phyloP scores from a whole-genome alignment of 2,888 invertebrate genomes.

The Dicranocentrus wangi region DNA sequence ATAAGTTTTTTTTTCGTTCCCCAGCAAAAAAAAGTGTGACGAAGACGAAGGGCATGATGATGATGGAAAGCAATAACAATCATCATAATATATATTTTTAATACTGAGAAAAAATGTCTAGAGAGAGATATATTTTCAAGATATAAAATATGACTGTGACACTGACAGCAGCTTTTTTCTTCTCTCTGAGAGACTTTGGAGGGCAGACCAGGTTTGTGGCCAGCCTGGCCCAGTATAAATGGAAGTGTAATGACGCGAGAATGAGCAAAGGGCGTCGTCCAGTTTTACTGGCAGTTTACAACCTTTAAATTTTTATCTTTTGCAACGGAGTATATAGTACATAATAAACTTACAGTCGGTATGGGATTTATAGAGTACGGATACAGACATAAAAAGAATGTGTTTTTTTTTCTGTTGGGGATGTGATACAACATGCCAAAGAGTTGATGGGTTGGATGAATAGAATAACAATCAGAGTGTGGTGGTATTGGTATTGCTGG shows the following conservation, averaged over 20 bases:
- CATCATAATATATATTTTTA: slow-evolving; percentile 6
- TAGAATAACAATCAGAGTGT: not conserved
- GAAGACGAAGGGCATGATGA: not conserved
- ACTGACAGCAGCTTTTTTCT: slow-evolving; percentile 27
- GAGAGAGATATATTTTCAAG: slow-evolving; percentile 16
- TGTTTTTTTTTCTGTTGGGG: too few species aligned
- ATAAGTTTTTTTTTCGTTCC: not conserved
- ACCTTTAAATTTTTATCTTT: slow-evolving; percentile 38
- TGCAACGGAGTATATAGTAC: too few species aligned
- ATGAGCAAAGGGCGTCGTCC: slow-evolving; percentile 61
- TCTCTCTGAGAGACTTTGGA: slow-evolving; percentile 14
- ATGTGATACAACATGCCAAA: too few species aligned
- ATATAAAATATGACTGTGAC: slow-evolving; percentile 43
- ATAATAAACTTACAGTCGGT: too few species aligned
- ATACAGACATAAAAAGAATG: too few species aligned
- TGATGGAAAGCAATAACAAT: slow-evolving; percentile 27
- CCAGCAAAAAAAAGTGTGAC: too few species aligned
- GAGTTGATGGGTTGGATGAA: slow-evolving; percentile 4
- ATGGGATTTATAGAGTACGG: too few species aligned
- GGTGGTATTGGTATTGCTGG: too few species aligned
- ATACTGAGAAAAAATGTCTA: slow-evolving; percentile 6
- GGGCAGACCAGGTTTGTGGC: slow-evolving; percentile 17
- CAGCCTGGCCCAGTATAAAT: not conserved
- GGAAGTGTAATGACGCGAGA: slow-evolving; percentile 25
- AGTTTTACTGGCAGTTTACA: slow-evolving; percentile 47